Percentiles rank a stretch among this genome's conserved stretches.
These are phyloP conservation scores for Acholoe squamosa DNA, from an alignment of 2,888 invertebrate species.

Conservation along the genomic window DNA sequence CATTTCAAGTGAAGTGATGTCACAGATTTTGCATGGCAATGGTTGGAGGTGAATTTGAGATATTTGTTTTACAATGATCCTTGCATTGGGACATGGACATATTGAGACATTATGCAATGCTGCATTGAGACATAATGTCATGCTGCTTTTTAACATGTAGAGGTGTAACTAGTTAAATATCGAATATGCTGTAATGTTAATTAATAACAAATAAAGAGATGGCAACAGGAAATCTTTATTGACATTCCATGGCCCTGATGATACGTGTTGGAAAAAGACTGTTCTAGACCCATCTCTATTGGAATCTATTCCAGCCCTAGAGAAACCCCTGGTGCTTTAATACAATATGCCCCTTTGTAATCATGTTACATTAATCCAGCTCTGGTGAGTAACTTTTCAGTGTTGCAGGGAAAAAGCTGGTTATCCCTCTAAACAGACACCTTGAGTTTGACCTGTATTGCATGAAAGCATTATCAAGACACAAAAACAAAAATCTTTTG, in stretches of 20 bases:
- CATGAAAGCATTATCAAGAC: too few species aligned
- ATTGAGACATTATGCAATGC: background rate
- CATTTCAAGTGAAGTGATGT: too few species aligned
- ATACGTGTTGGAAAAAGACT: background rate
- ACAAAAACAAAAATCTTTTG: too few species aligned
- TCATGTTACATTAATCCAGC: too few species aligned
- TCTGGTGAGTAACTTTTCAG: too few species aligned
- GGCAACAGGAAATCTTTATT: background rate
- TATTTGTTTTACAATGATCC: background rate
- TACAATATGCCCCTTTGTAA: too few species aligned
- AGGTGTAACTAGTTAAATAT: background rate
- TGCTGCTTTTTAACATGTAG: background rate
- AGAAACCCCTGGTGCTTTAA: too few species aligned
- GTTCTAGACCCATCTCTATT: background rate
- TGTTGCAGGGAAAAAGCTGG: too few species aligned
- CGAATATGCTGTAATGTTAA: background rate
- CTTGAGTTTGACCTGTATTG: too few species aligned
- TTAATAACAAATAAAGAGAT: background rate
- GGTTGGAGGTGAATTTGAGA: background rate
- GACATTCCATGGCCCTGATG: background rate
- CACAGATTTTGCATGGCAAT: background rate
- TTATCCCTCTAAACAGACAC: too few species aligned
- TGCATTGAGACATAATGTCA: background rate
- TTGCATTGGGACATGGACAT: background rate
- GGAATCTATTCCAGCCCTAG: too few species aligned